Evolutionary conservation across 2,888 invertebrate genomes (phyloP).

Genomic region (Cryptocephalus moraei): DNA sequence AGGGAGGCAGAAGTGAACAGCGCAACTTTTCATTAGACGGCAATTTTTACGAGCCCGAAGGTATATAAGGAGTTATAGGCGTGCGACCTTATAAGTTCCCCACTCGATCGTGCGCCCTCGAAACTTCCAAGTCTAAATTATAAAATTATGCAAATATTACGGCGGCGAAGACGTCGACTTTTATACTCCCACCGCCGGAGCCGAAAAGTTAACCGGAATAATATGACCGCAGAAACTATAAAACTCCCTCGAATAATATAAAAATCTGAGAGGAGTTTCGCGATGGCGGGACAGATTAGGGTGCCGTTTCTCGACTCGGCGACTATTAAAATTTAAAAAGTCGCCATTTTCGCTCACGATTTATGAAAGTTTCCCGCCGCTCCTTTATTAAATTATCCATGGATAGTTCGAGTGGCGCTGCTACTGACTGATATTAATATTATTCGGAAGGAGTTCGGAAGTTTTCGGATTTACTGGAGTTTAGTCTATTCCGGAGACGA

Average conservation of each 20-base stretch:
- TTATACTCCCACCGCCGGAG: not conserved
- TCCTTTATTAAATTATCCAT: slow-evolving; percentile 7
- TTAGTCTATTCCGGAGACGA: too few species aligned
- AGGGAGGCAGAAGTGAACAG: too few species aligned
- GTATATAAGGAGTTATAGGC: too few species aligned
- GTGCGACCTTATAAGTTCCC: too few species aligned
- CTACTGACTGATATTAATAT: slow-evolving; percentile 8
- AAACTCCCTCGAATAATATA: slow-evolving; percentile 8
- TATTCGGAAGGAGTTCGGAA: not conserved
- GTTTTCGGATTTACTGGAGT: not conserved
- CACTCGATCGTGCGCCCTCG: too few species aligned
- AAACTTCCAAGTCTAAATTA: not conserved
- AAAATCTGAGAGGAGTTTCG: slow-evolving; percentile 2
- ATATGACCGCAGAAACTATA: not conserved
- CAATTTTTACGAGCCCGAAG: too few species aligned
- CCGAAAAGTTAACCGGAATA: not conserved
- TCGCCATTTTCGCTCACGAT: slow-evolving; percentile 3
- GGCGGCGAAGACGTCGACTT: too few species aligned
- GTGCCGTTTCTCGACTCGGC: slow-evolving; percentile 12
- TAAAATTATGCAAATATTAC: not conserved
- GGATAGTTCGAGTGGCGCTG: not conserved
- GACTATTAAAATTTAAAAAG: slow-evolving; percentile 16
- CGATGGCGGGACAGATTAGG: slow-evolving; percentile 11
- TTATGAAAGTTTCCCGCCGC: slow-evolving; percentile 5
- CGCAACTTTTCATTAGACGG: too few species aligned